These are phyloP conservation scores for Helobdella robusta DNA, from an alignment of 2,888 invertebrate species.

Conservation along the genomic window DNA sequence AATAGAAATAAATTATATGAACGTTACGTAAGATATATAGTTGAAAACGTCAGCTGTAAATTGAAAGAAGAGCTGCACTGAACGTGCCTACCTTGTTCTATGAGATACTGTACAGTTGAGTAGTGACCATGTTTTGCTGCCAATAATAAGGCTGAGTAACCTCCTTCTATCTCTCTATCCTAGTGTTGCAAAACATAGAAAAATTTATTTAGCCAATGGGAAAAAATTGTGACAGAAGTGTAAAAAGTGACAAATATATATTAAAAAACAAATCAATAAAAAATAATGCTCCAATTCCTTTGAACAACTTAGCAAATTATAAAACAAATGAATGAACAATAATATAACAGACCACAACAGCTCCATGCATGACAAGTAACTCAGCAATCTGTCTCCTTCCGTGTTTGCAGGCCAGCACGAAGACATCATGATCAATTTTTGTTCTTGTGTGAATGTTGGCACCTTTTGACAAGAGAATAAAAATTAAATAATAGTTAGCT, in stretches of 20 bases:
- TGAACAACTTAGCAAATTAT: not conserved
- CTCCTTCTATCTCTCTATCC: conserved; percentile 81
- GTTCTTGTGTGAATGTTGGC: conserved; percentile 11
- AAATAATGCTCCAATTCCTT: not conserved
- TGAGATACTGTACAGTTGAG: conserved; percentile 63
- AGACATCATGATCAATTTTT: conserved; percentile 12
- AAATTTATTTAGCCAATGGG: not conserved
- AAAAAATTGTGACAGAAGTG: not conserved
- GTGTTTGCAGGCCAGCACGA: conserved; percentile 20
- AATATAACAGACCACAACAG: not conserved
- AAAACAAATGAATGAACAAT: not conserved
- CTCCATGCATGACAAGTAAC: conserved; percentile 3
- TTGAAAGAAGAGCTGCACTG: not conserved
- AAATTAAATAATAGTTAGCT: conserved; percentile 6
- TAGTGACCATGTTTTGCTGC: conserved; percentile 94
- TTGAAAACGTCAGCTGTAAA: not conserved
- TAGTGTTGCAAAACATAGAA: not conserved
- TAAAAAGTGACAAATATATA: not conserved
- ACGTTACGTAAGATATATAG: not conserved
- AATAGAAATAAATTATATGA: too few species aligned
- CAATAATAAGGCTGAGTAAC: conserved; percentile 92
- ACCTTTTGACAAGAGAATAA: not conserved
- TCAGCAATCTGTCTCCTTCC: conserved; percentile 9
- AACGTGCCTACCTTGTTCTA: conserved; percentile 34
- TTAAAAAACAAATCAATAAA: not conserved